Base-by-base conservation (phyloP, 1,140 invertebrate genomes). In the Maconellicoccus hirsutus region DNA sequence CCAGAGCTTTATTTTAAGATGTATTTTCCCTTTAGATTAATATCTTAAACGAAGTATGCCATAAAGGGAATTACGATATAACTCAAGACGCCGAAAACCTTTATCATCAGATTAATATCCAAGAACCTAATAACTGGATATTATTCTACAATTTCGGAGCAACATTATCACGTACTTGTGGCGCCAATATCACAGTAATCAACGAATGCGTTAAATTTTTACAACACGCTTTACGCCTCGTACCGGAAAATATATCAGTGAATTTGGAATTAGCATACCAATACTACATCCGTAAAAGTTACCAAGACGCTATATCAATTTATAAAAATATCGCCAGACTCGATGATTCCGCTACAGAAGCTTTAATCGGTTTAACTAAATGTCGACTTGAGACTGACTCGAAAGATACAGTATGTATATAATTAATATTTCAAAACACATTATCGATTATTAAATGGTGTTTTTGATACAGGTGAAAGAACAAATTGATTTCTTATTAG, bases 401-500 rank as follows among this genome's bases (percentile, higher is more conserved):
- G 0, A 81, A 79, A 1, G 83, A 86, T 23, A 25, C 16, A 3
- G 39, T 26, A 14, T 2, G 39, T 52, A 3, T 33, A 33, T 33
- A 33, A 27, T 22, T 70, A 4, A 33, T 3, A 70, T 27, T n/a
- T 39, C n/a, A 1, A 19, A 23, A 1, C 29, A 72, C n/a, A 38
- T 69, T 22, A 63, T 70, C 19, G 26, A 27, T 69, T 52, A 16
- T 72, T 23, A 33, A 12, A 33, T 33, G 4, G 29, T 33, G 29
- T 33, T 33, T 33, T 33, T 33, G 3, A 12, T 85, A 59, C 85
- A 93, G 76, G 87, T 91, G 0, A 83, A 86, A 52, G 88, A 95
- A 76, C 92, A 96, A 79, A 81, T 98, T 22, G 89, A 96, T 74
- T 87, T 94, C 75, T 80, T 98, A 0, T 85, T 87, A 77, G 92